A percentile compares a stretch with the other conserved stretches of the same genome.
Evolutionary conservation across 1,140 invertebrate genomes (phyloP).

Genomic region (Callitettix versicolor): DNA sequence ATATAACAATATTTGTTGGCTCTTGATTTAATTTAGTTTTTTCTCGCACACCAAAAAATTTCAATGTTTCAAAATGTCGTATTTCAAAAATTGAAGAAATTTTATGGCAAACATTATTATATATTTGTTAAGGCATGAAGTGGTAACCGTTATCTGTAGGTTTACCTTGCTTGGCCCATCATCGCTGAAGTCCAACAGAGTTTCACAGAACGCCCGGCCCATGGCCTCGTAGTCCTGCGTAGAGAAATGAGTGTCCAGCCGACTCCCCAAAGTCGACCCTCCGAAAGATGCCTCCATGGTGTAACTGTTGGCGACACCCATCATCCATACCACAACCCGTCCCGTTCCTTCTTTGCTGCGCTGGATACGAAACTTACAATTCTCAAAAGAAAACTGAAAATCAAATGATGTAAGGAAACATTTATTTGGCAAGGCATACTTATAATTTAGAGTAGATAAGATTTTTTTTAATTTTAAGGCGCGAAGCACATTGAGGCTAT

Average conservation of each 20-base stretch:
- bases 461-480: too few relatives aligned
- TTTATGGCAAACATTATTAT: too few relatives aligned
- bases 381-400: constrained; percentile 84
- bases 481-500: too few relatives aligned
- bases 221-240: constrained; percentile 69
- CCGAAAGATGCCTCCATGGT: constrained; percentile 91
- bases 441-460: constrained; percentile 1
- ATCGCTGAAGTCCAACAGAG: constrained; percentile 80
- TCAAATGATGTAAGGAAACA: constrained; percentile 15
- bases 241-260: constrained; percentile 77
- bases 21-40: too few relatives aligned
- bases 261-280: constrained; percentile 67
- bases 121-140: too few relatives aligned
- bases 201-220: constrained; percentile 84
- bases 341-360: constrained; percentile 88
- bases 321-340: constrained; percentile 84
- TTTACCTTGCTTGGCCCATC: constrained; percentile 70
- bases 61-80: too few relatives aligned
- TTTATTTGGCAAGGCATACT: constrained; percentile 10
- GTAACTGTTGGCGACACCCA: constrained; percentile 87
- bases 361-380: constrained; percentile 87
- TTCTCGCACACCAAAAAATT: too few relatives aligned
- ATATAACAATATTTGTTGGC: too few relatives aligned
- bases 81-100: too few relatives aligned
- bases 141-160: too few relatives aligned